phyloP scores from a whole-genome alignment of 2,888 invertebrate genomes.

The Biston stratarius region DNA sequence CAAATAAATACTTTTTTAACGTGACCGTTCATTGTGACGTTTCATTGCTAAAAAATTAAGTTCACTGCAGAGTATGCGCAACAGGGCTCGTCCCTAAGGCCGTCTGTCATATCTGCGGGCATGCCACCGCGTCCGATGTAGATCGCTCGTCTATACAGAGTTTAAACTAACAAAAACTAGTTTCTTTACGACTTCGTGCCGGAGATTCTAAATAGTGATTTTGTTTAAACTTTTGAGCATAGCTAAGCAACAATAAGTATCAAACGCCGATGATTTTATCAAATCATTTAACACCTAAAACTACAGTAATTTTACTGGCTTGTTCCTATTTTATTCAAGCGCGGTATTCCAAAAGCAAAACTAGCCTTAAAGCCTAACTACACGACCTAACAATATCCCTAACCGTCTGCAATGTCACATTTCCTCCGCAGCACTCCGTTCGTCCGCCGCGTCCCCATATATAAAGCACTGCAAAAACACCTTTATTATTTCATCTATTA shows the following conservation, averaged over 20 bases:
- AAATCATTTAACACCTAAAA: too few species aligned
- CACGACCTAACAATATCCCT: background rate
- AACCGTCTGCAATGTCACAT: conserved; percentile 11
- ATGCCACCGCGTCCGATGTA: conserved; percentile 32
- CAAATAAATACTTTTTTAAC: background rate
- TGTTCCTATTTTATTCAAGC: background rate
- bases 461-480: conserved; percentile 37
- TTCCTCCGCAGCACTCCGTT: conserved; percentile 16
- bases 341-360: background rate
- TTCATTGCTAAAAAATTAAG: background rate
- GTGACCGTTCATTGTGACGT: conserved; percentile 2
- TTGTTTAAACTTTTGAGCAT: background rate
- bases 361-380: background rate
- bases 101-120: conserved; percentile 79
- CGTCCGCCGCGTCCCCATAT: conserved; percentile 21
- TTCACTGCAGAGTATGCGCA: conserved; percentile 6
- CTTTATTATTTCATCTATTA: conserved; percentile 11
- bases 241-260: background rate
- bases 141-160: conserved; percentile 4
- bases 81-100: conserved; percentile 55
- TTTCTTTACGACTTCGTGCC: background rate
- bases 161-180: background rate
- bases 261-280: too few species aligned
- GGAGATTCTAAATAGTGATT: background rate
- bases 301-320: background rate